Evolutionary conservation across 2,113 vertebrate species (phyloP).

Genomic region (Coregonus clupeaformis): DNA sequence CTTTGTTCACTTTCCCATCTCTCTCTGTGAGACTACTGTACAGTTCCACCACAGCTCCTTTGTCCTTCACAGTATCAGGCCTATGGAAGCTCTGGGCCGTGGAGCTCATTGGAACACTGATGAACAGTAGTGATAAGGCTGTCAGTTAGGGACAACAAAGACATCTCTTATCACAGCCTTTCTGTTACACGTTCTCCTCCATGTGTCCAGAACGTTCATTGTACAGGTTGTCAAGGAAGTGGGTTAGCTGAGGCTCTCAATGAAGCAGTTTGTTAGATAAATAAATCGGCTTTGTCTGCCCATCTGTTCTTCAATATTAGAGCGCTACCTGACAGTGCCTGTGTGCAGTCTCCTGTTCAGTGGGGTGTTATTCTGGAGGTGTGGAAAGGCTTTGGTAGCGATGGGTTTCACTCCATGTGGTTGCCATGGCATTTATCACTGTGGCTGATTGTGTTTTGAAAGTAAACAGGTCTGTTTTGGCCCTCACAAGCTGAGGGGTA

Average conservation of each 20-base stretch:
- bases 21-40: too few species aligned
- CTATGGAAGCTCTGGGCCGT: too few species aligned
- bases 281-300: conserved; percentile 34
- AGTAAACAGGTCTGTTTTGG: conserved; percentile 65
- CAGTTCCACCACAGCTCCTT: too few species aligned
- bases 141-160: conserved; percentile 5
- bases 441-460: conserved; percentile 68
- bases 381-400: conserved; percentile 42
- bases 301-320: conserved; percentile 41
- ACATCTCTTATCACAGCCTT: conserved; percentile 32
- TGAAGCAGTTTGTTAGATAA: conserved; percentile 33
- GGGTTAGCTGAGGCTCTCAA: conserved; percentile 11
- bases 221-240: conserved; percentile 39
- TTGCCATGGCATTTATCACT: conserved; percentile 72
- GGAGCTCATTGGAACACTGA: too few species aligned
- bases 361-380: conserved; percentile 38
- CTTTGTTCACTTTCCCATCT: too few species aligned
- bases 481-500: conserved; percentile 20
- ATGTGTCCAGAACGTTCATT: not conserved
- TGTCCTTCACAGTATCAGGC: too few species aligned
- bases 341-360: conserved; percentile 12
- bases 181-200: conserved; percentile 16
- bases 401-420: conserved; percentile 40
- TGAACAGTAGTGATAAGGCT: too few species aligned
- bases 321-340: not conserved